Base-by-base conservation (phyloP, 2,797 vertebrate species). In the Bryconaethiops microstoma region DNA sequence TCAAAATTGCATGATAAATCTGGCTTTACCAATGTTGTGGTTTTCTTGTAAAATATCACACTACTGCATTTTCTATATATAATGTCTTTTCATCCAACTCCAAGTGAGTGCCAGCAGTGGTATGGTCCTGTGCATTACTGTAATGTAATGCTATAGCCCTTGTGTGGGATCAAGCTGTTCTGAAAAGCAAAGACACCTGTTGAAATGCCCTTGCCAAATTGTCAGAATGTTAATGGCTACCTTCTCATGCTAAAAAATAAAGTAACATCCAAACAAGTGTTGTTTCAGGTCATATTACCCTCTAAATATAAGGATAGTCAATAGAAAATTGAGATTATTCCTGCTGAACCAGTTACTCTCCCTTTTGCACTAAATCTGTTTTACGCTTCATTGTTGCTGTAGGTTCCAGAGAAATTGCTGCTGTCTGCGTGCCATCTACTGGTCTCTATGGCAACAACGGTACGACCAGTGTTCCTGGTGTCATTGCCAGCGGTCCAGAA, bases 361-460 rank as follows among this genome's bases (percentile, higher is more conserved):
- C 17, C 39, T 64, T 48, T 19, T 65, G 4, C 52, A 59, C 12
- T 35, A 23, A 59, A 74, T 60, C 48, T 39, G 1, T 35, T 0
- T 10, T 5, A 4, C 16, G 21, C 67, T 76, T 39, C 45, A 7
- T 0, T 60, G 23, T n/a, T 72, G 10, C 64, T 83, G 1, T 89
- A 99, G 98, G 97, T 99, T 91, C 98, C 98, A 68, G 97, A 98
- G 79, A 99, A 99, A 90, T 80, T 99, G 88, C 93, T 97, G 83
- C 92, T 99, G 2, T 99, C 97, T 4, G 93, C 98, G 0, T 98
- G 97, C 87, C 97, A 99, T 89, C 91, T 99, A 64, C 91, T 98
- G 70, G 96, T 99, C 78, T 99, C 98, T 25, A 91, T 99, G 81
- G 96, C 97, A 42, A 96, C 97, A 40, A 99, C 97, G 0, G 97